These are phyloP conservation scores for Montipora efflorescens DNA, from an alignment of 64 coral and sea anemone genomes.

Conservation along the genomic window DNA sequence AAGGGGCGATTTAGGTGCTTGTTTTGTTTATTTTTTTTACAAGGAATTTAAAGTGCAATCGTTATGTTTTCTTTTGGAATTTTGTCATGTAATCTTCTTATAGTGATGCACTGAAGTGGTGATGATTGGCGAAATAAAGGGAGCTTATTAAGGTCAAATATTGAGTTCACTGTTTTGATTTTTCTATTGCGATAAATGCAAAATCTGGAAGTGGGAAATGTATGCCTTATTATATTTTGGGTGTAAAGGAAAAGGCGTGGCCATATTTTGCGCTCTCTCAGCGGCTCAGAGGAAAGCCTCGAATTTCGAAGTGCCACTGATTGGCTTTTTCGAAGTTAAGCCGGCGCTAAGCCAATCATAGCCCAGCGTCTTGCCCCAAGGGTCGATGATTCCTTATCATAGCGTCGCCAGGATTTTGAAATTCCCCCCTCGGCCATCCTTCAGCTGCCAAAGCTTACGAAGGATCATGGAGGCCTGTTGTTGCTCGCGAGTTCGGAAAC, in stretches of 20 bases:
- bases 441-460: background rate
- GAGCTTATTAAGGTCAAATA: background rate
- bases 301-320: constrained; percentile 55
- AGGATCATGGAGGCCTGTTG: constrained; percentile 16
- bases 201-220: no score
- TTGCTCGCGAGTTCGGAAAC: background rate
- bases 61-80: background rate
- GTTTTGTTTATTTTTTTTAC: background rate
- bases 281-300: constrained; percentile 84
- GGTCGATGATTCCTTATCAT: background rate
- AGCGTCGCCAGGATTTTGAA: background rate
- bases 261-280: constrained; percentile 41
- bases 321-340: constrained; percentile 25
- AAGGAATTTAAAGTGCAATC: background rate
- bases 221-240: background rate
- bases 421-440: constrained; percentile 1
- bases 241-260: constrained; percentile 78
- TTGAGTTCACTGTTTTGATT: background rate
- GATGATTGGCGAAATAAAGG: background rate
- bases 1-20: background rate
- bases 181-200: background rate
- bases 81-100: constrained; percentile 5
- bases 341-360: constrained; percentile 46
- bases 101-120: background rate
- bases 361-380: background rate